phyloP scores from a whole-genome alignment of 1,140 invertebrate genomes.

The Neotoxoptera formosana region DNA sequence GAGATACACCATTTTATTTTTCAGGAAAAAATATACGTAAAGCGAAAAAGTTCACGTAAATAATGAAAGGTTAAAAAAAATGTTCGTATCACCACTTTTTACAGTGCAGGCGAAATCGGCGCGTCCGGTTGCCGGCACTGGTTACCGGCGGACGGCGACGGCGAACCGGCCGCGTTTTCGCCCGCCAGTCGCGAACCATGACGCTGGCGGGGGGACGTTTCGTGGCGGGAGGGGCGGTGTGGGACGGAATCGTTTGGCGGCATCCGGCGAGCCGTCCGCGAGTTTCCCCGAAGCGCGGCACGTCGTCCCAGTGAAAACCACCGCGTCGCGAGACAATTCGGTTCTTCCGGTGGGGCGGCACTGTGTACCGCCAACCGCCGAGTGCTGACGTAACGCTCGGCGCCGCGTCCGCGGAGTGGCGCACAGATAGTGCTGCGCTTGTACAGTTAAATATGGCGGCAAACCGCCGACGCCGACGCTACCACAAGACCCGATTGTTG shows the following conservation, averaged over 20 bases:
- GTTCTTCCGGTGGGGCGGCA: neutral
- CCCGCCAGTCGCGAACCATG: no score
- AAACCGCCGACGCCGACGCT: neutral
- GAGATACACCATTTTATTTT: neutral
- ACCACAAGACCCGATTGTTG: neutral
- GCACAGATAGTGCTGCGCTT: neutral
- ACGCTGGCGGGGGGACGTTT: no score
- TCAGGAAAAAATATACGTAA: slow-evolving; percentile 25
- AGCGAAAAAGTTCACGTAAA: slow-evolving; percentile 57
- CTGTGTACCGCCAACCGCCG: neutral
- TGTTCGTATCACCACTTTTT: slow-evolving; percentile 57
- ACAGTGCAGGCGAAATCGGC: neutral
- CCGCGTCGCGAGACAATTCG: neutral
- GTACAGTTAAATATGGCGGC: slow-evolving; percentile 25
- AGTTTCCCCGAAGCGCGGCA: neutral
- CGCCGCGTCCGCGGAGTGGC: neutral
- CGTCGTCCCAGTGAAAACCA: neutral
- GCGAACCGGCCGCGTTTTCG: neutral
- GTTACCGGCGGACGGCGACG: neutral
- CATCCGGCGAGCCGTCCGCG: neutral
- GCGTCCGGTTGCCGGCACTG: neutral
- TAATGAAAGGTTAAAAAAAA: slow-evolving; percentile 58
- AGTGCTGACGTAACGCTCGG: neutral
- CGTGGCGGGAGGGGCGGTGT: no score
- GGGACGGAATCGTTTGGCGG: neutral